Conservation (phyloP, 1,140 invertebrate genomes). For the Eupeodes corollae region DNA sequence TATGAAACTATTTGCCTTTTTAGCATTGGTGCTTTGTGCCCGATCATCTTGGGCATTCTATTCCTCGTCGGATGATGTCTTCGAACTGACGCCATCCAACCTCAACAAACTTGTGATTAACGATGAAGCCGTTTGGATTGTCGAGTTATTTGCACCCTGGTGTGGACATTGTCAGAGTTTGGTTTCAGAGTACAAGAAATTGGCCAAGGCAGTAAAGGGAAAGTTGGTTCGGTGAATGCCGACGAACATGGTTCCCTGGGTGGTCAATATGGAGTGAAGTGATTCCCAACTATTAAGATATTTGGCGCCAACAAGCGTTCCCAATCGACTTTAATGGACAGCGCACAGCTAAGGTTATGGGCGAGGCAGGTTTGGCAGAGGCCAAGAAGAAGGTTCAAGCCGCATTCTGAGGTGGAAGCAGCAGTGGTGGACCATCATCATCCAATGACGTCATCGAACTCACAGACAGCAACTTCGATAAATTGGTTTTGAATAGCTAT, state of each 20-base stretch:
- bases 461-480: slow-evolving; percentile 90
- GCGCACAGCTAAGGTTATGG: slow-evolving; percentile 73
- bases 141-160: slow-evolving; percentile 86
- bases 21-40: slow-evolving; percentile 15
- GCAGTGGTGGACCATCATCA: slow-evolving; percentile 13
- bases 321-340: slow-evolving; percentile 75
- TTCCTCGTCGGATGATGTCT: slow-evolving; percentile 67
- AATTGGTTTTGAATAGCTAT: slow-evolving; percentile 76
- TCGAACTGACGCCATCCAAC: slow-evolving; percentile 82
- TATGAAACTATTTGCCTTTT: no score
- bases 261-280: slow-evolving; percentile 68
- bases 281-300: slow-evolving; percentile 96
- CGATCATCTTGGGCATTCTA: slow-evolving; percentile 55
- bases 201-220: slow-evolving; percentile 80
- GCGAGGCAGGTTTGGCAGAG: slow-evolving; percentile 61
- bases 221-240: slow-evolving; percentile 88
- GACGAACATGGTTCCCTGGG: slow-evolving; percentile 78
- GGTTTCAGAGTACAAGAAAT: slow-evolving; percentile 80
- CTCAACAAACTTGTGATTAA: slow-evolving; percentile 79
- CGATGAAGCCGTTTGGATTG: slow-evolving; percentile 79
- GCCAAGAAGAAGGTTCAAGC: slow-evolving; percentile 31
- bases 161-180: slow-evolving; percentile 76
- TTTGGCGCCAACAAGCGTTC: slow-evolving; percentile 80
- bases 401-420: slow-evolving; percentile 24
- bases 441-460: slow-evolving; percentile 78